phyloP scores from a whole-genome alignment of 2,888 invertebrate genomes.

The Chaitophorus viminalis region DNA sequence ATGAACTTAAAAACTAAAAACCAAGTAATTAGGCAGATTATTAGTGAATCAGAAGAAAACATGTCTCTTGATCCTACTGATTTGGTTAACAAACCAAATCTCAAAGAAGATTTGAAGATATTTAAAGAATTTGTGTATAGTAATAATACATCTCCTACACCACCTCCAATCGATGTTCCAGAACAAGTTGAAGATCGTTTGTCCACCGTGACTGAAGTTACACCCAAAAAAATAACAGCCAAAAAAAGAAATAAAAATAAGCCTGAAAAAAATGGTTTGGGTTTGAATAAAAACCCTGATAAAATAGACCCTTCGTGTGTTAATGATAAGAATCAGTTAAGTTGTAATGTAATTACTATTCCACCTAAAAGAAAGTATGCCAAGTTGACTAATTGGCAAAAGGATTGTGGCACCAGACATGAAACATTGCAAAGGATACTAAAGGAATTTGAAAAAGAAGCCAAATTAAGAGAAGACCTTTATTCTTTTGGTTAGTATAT shows the following conservation, averaged over 20 bases:
- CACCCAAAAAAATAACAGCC: conserved; percentile 63
- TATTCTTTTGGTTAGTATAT: conserved; percentile 66
- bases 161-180: neutral
- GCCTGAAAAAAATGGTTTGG: conserved; percentile 20
- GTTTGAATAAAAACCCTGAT: conserved; percentile 37
- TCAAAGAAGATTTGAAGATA: conserved; percentile 24
- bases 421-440: conserved; percentile 74
- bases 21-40: conserved; percentile 54
- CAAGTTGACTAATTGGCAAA: conserved; percentile 65
- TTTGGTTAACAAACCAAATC: conserved; percentile 57
- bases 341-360: conserved; percentile 53
- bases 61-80: conserved; percentile 41
- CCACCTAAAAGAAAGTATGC: conserved; percentile 61
- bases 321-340: conserved; percentile 39
- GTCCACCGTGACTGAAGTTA: neutral
- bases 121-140: conserved; percentile 10
- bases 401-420: conserved; percentile 67
- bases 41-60: conserved; percentile 50
- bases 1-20: conserved; percentile 56
- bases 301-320: conserved; percentile 31
- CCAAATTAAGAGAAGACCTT: conserved; percentile 66
- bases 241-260: conserved; percentile 62
- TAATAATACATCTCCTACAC: conserved; percentile 19
- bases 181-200: conserved; percentile 44
- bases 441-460: conserved; percentile 65